Percentiles rank a stretch among this genome's conserved stretches.
Conservation (phyloP, 1,140 invertebrate genomes). For the Campodea augens region DNA sequence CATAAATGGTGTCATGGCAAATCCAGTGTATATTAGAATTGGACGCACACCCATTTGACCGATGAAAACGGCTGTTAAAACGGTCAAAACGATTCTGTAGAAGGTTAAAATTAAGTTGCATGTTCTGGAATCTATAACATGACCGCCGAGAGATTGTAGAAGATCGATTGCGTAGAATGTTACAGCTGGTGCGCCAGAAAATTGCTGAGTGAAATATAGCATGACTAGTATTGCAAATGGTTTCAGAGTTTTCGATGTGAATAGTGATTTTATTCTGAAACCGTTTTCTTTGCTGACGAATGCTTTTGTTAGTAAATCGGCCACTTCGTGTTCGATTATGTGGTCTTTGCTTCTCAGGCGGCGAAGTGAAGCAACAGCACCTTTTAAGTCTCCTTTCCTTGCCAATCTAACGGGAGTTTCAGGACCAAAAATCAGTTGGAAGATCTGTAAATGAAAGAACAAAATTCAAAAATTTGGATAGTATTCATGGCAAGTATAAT, state of each 20-base stretch:
- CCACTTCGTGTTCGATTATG: background rate
- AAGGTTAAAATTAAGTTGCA: background rate
- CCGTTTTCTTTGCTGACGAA: background rate
- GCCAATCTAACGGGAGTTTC: background rate
- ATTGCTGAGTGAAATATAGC: background rate
- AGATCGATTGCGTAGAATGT: background rate
- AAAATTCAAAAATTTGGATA: too few relatives aligned
- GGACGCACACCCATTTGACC: background rate
- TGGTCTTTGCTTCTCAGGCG: background rate
- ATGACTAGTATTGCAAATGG: background rate
- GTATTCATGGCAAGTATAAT: too few relatives aligned
- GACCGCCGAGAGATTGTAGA: background rate
- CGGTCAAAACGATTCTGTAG: background rate
- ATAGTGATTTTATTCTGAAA: background rate
- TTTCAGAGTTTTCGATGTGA: background rate
- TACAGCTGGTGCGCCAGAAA: background rate
- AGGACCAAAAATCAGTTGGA: too few relatives aligned
- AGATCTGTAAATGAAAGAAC: too few relatives aligned
- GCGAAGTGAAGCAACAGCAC: background rate
- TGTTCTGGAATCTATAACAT: background rate
- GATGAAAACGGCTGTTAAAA: background rate
- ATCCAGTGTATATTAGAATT: background rate
- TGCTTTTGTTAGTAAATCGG: background rate
- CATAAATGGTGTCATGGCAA: background rate
- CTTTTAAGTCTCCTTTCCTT: background rate